Evolutionary conservation across 1,140 invertebrate species (phyloP).

Genomic region (Camponotus pennsylvanicus): DNA sequence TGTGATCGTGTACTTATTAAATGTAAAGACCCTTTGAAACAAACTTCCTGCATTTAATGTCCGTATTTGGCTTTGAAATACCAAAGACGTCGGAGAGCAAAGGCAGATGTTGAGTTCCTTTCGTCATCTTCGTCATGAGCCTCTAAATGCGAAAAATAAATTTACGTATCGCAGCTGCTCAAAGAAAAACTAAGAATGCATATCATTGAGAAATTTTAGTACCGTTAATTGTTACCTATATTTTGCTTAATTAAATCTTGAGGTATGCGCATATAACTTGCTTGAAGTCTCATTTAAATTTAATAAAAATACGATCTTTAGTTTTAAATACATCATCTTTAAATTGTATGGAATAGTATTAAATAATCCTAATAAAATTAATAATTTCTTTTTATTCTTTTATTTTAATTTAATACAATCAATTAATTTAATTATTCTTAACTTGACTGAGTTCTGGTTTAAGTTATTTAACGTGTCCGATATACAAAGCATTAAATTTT

Average conservation of each 20-base stretch:
- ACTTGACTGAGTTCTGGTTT: background rate
- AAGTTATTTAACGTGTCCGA: background rate
- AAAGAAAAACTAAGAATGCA: constrained; percentile 13
- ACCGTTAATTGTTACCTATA: background rate
- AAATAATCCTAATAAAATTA: constrained; percentile 1
- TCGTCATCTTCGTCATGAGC: constrained; percentile 39
- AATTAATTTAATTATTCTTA: constrained; percentile 10
- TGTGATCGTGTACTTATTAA: constrained; percentile 6
- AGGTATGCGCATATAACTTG: background rate
- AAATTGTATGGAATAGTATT: background rate
- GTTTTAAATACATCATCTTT: background rate
- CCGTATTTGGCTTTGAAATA: constrained; percentile 32
- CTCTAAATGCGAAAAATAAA: constrained; percentile 58
- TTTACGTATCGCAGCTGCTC: constrained; percentile 56
- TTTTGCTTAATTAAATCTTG: constrained; percentile 35
- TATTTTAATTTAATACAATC: background rate
- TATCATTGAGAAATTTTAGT: constrained; percentile 23
- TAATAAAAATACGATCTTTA: background rate
- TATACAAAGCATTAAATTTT: background rate
- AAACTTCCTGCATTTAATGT: constrained; percentile 30
- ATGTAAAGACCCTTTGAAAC: background rate
- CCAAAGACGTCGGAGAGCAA: constrained; percentile 17
- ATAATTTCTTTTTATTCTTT: background rate
- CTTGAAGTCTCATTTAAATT: constrained; percentile 2
- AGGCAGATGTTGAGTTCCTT: constrained; percentile 67